Percentiles rank a stretch among this genome's conserved stretches.
phyloP scores from a whole-genome alignment of 1,140 invertebrate genomes.

The Acromyrmex charruanus region DNA sequence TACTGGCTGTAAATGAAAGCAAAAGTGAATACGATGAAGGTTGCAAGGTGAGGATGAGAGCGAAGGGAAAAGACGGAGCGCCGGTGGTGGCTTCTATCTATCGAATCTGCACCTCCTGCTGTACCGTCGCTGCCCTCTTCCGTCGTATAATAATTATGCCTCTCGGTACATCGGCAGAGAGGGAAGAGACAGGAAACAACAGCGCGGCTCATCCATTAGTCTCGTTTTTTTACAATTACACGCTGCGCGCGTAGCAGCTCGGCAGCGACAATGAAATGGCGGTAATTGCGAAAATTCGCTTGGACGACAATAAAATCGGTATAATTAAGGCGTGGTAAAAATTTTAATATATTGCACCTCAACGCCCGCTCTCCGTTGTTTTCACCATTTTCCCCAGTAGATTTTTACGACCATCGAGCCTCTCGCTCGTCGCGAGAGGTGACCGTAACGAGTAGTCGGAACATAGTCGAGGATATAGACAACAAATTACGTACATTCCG shows the following conservation, averaged over 20 bases:
- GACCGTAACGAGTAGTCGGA: slow-evolving; percentile 25
- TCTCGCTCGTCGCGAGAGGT: slow-evolving; percentile 9
- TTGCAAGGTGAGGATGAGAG: neutral
- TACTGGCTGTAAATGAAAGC: slow-evolving; percentile 45
- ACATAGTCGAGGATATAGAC: slow-evolving; percentile 13
- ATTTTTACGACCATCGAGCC: slow-evolving; percentile 44
- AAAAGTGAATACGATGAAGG: slow-evolving; percentile 49
- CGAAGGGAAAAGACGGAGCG: slow-evolving; percentile 13
- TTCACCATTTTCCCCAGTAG: slow-evolving; percentile 27
- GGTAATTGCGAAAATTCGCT: slow-evolving; percentile 75
- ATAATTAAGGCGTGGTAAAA: slow-evolving; percentile 70
- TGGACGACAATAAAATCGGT: slow-evolving; percentile 69
- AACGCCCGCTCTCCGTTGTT: slow-evolving; percentile 18
- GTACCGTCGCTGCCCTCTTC: slow-evolving; percentile 46
- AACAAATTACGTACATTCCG: slow-evolving; percentile 42
- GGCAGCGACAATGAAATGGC: slow-evolving; percentile 18
- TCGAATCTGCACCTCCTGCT: slow-evolving; percentile 68
- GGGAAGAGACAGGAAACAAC: slow-evolving; percentile 62
- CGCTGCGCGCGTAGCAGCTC: neutral
- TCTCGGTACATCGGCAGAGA: slow-evolving; percentile 36
- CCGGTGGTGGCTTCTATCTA: slow-evolving; percentile 65
- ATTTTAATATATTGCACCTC: slow-evolving; percentile 65
- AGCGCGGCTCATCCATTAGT: slow-evolving; percentile 66
- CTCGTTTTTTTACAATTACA: slow-evolving; percentile 62
- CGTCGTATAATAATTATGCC: slow-evolving; percentile 54